Conservation (phyloP, 1,140 invertebrate genomes). For the Vollenhovia emeryi region DNA sequence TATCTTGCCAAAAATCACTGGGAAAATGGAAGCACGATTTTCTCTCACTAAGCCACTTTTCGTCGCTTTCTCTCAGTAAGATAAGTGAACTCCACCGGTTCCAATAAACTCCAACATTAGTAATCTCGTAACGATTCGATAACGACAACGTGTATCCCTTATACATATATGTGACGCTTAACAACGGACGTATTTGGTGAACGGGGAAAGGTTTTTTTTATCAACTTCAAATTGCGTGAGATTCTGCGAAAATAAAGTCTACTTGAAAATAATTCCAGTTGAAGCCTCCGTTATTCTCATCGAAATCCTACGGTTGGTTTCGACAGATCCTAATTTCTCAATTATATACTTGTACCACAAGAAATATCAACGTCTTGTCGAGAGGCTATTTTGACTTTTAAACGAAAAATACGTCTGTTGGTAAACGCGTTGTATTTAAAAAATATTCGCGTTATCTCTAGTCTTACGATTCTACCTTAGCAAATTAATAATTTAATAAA, state of each 20-base stretch:
- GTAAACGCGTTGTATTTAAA: neutral
- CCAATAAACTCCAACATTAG: slow-evolving; percentile 11
- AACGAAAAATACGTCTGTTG: neutral
- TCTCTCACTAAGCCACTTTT: neutral
- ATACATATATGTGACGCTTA: neutral
- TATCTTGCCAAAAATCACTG: slow-evolving; percentile 26
- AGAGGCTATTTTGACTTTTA: neutral
- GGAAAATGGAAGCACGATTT: slow-evolving; percentile 50
- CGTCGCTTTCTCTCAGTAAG: neutral
- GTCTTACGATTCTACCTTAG: neutral
- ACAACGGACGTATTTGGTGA: neutral
- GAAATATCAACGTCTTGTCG: neutral
- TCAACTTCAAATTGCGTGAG: neutral
- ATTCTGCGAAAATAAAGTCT: neutral
- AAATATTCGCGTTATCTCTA: neutral
- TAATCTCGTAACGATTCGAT: neutral
- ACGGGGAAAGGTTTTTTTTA: neutral
- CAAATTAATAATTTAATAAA: slow-evolving; percentile 16
- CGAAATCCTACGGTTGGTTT: neutral
- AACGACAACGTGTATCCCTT: neutral
- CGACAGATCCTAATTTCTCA: neutral
- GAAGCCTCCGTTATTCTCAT: neutral
- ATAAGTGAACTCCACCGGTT: neutral
- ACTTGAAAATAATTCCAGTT: neutral
- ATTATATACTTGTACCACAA: neutral